Evolutionary conservation across 2,888 invertebrate species (phyloP).

Genomic region (Coleophora flavipennella): DNA sequence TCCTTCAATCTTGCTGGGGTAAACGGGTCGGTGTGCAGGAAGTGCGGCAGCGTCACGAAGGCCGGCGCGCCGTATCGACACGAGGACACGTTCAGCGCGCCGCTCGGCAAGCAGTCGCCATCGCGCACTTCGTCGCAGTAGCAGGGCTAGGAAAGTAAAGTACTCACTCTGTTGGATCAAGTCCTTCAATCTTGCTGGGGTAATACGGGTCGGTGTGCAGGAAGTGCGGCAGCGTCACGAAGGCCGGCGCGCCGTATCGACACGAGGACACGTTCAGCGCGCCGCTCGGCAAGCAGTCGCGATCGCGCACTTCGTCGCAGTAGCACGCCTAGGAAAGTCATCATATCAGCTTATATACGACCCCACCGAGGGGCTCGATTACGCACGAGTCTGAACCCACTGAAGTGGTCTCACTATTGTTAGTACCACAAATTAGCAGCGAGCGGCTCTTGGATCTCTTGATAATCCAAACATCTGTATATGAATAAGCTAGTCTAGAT

Average conservation of each 20-base stretch:
- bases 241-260: conserved; percentile 86
- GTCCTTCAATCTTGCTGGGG: conserved; percentile 73
- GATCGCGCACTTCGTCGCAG: conserved; percentile 62
- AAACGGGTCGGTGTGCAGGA: conserved; percentile 80
- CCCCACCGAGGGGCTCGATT: no score
- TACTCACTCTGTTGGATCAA: conserved; percentile 74
- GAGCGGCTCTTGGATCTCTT: no score
- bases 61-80: conserved; percentile 89
- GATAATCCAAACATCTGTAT: no score
- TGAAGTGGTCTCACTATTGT: no score
- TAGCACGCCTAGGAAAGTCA: conserved; percentile 75
- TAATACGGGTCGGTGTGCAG: conserved; percentile 80
- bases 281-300: conserved; percentile 69
- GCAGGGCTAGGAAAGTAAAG: conserved; percentile 41
- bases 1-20: conserved; percentile 75
- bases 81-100: conserved; percentile 80
- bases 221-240: conserved; percentile 88
- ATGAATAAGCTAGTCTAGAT: no score
- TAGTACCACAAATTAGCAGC: no score
- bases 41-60: conserved; percentile 87
- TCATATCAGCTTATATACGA: no score
- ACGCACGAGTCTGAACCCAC: no score
- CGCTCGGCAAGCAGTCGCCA: no score
- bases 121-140: no score
- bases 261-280: conserved; percentile 82